Base-by-base conservation (phyloP, 2,888 invertebrate species). In the Rhynchonema sp. region DNA sequence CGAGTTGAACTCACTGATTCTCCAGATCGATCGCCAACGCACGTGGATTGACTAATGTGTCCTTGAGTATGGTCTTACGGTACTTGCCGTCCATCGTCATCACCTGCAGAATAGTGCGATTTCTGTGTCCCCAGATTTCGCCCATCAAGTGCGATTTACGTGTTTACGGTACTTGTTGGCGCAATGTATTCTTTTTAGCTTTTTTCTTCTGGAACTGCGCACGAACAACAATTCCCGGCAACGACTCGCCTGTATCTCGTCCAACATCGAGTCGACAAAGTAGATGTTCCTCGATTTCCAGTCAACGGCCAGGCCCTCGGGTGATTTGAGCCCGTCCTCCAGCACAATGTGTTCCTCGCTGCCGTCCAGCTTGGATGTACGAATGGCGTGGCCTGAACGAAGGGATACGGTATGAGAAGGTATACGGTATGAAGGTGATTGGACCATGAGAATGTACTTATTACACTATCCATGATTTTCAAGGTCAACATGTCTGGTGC, bases 241-340 rank as follows among this genome's bases (percentile, higher is more conserved):
- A n/a, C 83, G 86, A 0, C 88, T 86, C 2, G 92, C 90, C 77
- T 89, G 90, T 64, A 98, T 84, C 0, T 69, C 70, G 56, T 71
- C 68, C 28, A 62, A 62, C 58, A 26, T 52, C 52, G 94, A 89
- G 76, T 98, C 96, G 0, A 94, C 90, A 88, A 92, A 96, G 76
- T 90, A 98, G 66, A 96, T 81, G 70, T 88, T 90, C 65, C 90
- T 81, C 0, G 88, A 84, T 23, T 87, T 80, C 84, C 87, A 91
- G 77, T 98, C 96, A 27, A 98, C 80, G 20, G 91, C 84, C 61
- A 98, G 76, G 27, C 96, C 96, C 79, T 96, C 94, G 0, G 91
- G 89, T 25, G 89, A 85, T 66, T 82, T 83, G 53, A 92, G 52
- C 38, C 30, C 62, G 26, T 66, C 66, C n/a, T 63, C 55, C 52